These are phyloP conservation scores for Leptopilina syphax DNA, from an alignment of 2,888 invertebrate species.

Conservation along the genomic window DNA sequence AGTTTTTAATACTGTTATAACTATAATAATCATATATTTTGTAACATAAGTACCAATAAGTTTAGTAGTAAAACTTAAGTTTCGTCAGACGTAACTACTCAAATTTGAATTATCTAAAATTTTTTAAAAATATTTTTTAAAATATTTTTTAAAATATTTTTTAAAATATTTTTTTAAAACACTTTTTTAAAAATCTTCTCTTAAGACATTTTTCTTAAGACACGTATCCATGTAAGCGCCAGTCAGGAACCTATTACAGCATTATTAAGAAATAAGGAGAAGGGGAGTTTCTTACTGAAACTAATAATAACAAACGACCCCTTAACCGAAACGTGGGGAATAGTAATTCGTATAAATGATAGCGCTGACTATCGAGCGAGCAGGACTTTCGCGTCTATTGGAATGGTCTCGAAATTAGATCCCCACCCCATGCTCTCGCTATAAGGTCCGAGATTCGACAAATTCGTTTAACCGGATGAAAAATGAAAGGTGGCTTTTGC, in stretches of 20 bases:
- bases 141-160: too few relatives aligned
- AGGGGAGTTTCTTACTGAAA: conserved; percentile 57
- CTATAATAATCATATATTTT: too few relatives aligned
- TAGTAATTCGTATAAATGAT: conserved; percentile 77
- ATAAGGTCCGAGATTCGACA: conserved; percentile 73
- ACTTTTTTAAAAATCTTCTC: too few relatives aligned
- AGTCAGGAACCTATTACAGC: conserved; percentile 54
- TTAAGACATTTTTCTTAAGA: not conserved
- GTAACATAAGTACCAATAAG: too few relatives aligned
- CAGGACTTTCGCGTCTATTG: conserved; percentile 66
- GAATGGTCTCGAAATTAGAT: conserved; percentile 76
- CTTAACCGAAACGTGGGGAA: conserved; percentile 57
- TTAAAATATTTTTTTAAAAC: too few relatives aligned
- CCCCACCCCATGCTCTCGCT: conserved; percentile 64
- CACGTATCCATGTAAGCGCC: conserved; percentile 32
- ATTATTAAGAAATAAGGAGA: conserved; percentile 46
- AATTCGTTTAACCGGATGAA: conserved; percentile 75
- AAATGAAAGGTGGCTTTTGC: conserved; percentile 67
- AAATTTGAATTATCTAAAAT: too few relatives aligned
- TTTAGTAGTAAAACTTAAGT: too few relatives aligned
- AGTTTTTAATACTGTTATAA: too few relatives aligned
- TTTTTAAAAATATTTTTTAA: too few relatives aligned
- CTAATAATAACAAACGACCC: conserved; percentile 73
- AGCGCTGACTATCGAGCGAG: conserved; percentile 59
- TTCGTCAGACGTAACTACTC: too few relatives aligned